Base-by-base conservation (phyloP, 1,140 invertebrate species). In the Tetraneura akinire region DNA sequence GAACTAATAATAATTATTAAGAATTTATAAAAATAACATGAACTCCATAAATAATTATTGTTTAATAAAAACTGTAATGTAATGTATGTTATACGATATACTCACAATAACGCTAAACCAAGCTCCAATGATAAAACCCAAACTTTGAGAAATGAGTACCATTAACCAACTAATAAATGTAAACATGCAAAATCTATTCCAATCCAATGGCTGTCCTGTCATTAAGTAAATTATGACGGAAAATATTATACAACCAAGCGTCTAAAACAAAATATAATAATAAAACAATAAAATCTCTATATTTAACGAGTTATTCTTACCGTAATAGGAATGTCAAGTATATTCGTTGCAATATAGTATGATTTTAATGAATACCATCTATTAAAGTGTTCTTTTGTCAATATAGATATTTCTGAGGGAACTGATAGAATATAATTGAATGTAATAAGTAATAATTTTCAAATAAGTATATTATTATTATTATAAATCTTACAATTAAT, bases 321-420 rank as follows among this genome's bases (percentile, higher is more conserved):
- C 68, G 91, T 90, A 76, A 94, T 87, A 0, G 93, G 93, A 83
- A 94, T 85, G 83, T 94, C 93, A 0, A 96, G 90, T 49, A 98
- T 84, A 0, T 94, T 96, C 70, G 95, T 91, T 14, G 96, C 93
- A 42, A 91, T 88, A 84, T 96, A 98, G 84, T 96, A 98, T 9
- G 94, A 91, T 85, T 96, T 96, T 8, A 97, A 86, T 13, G 95
- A 97, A 87, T 98, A 98, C 96, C 96, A 98, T 85, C 96, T 90
- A 85, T 98, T 98, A 81, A 97, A 94, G 84, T 98, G 95, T 86
- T 98, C 96, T 84, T 96, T 94, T 23, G 92, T 89, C 83, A 98
- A 89, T 80, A 97, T 95, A 10, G 88, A 91, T 91, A 97, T 95
- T 87, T 98, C 96, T 80, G 91, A 90, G 1, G 96, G 96, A 87